These are phyloP conservation scores for Drosophila tsacasi DNA, from an alignment of 1,140 invertebrate genomes.

Conservation along the genomic window DNA sequence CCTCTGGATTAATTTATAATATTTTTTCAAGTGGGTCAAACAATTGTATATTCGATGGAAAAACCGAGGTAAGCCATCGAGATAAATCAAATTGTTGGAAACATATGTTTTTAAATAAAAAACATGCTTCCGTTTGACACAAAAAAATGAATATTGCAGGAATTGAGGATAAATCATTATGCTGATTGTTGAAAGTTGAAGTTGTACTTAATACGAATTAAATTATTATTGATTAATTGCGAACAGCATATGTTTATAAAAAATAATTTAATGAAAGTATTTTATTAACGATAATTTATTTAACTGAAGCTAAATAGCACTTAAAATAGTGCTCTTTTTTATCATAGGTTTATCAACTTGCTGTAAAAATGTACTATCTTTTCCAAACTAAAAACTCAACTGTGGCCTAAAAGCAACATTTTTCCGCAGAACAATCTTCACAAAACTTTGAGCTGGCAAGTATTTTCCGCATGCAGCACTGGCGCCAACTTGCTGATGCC, in stretches of 20 bases:
- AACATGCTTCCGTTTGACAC: background rate
- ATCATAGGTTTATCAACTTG: background rate
- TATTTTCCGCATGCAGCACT: conserved; percentile 13
- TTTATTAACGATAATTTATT: background rate
- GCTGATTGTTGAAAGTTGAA: background rate
- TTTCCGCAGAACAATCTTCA: background rate
- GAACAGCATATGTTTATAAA: background rate
- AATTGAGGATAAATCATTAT: background rate
- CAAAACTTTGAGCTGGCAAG: conserved; percentile 8
- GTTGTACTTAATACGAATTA: background rate
- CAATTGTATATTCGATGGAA: conserved; percentile 2
- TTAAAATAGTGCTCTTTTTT: background rate
- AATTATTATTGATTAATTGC: background rate
- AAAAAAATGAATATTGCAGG: background rate
- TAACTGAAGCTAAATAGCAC: background rate
- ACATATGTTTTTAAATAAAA: conserved; percentile 9
- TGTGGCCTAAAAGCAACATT: background rate
- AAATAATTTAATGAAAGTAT: background rate
- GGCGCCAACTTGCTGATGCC: conserved; percentile 18
- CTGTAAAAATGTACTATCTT: background rate
- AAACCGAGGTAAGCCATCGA: background rate
- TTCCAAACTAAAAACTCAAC: background rate
- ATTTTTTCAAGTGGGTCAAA: conserved; percentile 6
- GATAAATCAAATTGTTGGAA: conserved; percentile 17
- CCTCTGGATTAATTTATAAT: conserved; percentile 26